Percentiles rank a stretch among this genome's conserved stretches.
phyloP scores from a whole-genome alignment of 2,888 invertebrate species.

The Teleiodes luculella region DNA sequence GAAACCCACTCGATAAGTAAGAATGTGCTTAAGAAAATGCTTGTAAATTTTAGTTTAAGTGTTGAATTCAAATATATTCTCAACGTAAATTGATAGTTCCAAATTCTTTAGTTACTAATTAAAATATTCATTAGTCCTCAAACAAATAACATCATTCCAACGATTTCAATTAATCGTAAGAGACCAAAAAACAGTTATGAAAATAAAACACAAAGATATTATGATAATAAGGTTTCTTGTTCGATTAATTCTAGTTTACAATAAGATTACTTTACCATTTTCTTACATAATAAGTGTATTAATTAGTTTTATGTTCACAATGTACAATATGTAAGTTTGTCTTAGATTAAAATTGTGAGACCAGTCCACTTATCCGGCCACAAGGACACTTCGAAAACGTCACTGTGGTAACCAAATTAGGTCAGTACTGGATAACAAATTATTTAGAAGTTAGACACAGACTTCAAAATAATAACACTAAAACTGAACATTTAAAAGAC shows the following conservation, averaged over 20 bases:
- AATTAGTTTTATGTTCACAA: slow-evolving; percentile 76
- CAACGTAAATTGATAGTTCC: no score
- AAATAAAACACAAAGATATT: slow-evolving; percentile 69
- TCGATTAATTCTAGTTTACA: slow-evolving; percentile 77
- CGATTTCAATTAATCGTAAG: no score
- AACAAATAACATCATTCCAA: no score
- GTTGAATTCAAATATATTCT: no score
- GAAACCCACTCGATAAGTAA: no score
- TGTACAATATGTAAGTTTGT: slow-evolving; percentile 73
- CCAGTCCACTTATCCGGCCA: slow-evolving; percentile 70
- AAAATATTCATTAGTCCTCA: no score
- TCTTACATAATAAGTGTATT: slow-evolving; percentile 61
- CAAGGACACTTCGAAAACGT: slow-evolving; percentile 72
- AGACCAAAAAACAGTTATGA: slow-evolving; percentile 19
- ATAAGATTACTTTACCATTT: slow-evolving; percentile 73
- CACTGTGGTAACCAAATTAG: slow-evolving; percentile 31
- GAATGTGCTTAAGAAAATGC: no score
- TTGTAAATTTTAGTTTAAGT: no score
- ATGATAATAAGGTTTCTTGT: slow-evolving; percentile 79
- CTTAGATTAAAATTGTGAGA: slow-evolving; percentile 67
- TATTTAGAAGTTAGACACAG: neutral
- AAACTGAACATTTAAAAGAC: no score
- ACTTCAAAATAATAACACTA: neutral
- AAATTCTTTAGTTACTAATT: no score
- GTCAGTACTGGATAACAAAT: neutral